Conservation (phyloP, 2,113 vertebrate species). For the Seriola dumerili region DNA sequence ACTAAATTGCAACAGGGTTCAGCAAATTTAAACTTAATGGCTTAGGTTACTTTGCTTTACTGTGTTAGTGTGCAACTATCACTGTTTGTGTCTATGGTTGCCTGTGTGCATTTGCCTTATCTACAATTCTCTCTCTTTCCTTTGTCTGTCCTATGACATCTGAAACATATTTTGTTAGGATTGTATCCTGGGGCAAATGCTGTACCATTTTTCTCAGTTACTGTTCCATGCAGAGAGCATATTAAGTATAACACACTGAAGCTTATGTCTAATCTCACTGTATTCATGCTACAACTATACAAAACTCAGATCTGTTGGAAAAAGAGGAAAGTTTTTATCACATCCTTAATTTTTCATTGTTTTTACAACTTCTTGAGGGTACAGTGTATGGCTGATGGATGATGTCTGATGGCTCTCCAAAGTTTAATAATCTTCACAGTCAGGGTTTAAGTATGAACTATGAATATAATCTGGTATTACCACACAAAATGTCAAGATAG, state of each 20-base stretch:
- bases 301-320: not conserved
- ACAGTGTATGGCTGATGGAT: not conserved
- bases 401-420: not conserved
- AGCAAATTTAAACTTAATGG: constrained; percentile 25
- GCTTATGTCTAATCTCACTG: not conserved
- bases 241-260: not conserved
- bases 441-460: not conserved
- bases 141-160: constrained; percentile 15
- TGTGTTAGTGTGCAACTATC: constrained; percentile 2
- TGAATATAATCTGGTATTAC: not conserved
- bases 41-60: constrained; percentile 8
- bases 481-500: not conserved
- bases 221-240: constrained; percentile 14
- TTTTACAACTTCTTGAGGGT: constrained; percentile 18
- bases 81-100: not conserved
- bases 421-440: not conserved
- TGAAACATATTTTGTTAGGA: constrained; percentile 12
- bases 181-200: constrained; percentile 10
- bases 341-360: constrained; percentile 25
- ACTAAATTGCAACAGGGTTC: constrained; percentile 50
- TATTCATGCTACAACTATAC: not conserved
- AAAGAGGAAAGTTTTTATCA: not conserved
- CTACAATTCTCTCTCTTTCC: not conserved
- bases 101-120: constrained; percentile 1
- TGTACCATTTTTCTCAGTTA: constrained; percentile 14